These are phyloP conservation scores for Neogale vison DNA, from an alignment of 2,113 vertebrate genomes.

Conservation along the genomic window DNA sequence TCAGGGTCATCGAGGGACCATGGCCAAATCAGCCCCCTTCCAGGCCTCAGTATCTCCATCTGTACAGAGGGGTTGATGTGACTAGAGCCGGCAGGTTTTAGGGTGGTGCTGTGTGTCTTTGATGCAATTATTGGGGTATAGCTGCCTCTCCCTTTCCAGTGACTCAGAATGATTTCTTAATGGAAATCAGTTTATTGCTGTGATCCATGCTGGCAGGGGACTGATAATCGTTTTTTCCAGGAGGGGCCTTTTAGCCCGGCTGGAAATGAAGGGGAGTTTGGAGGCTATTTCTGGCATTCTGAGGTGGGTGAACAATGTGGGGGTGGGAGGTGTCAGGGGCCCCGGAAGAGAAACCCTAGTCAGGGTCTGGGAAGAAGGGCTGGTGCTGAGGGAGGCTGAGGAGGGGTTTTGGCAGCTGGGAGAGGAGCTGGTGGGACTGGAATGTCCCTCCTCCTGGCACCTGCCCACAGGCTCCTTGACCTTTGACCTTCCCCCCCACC, in stretches of 20 bases:
- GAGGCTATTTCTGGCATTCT: conserved; percentile 58
- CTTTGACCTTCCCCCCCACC: neutral
- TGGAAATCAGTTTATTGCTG: neutral
- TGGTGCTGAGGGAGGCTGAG: neutral
- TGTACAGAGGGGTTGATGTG: neutral
- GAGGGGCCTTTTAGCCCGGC: conserved; percentile 7
- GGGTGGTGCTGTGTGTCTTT: neutral
- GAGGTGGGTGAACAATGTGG: conserved; percentile 15
- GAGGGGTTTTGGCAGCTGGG: conserved; percentile 33
- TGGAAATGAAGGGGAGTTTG: neutral
- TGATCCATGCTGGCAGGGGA: neutral
- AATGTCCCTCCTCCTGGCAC: conserved; percentile 41
- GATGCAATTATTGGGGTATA: neutral
- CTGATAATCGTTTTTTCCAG: neutral
- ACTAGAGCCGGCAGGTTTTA: neutral
- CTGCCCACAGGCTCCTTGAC: conserved; percentile 31
- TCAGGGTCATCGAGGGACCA: neutral
- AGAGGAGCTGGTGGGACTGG: neutral
- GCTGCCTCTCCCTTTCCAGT: neutral
- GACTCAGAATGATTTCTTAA: neutral
- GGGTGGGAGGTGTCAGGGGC: conserved; percentile 5
- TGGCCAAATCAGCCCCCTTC: neutral
- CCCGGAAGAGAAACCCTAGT: conserved; percentile 43
- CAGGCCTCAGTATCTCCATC: neutral
- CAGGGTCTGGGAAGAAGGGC: neutral